phyloP scores from a whole-genome alignment of 2,113 vertebrate species.

The Crotalus helleri region DNA sequence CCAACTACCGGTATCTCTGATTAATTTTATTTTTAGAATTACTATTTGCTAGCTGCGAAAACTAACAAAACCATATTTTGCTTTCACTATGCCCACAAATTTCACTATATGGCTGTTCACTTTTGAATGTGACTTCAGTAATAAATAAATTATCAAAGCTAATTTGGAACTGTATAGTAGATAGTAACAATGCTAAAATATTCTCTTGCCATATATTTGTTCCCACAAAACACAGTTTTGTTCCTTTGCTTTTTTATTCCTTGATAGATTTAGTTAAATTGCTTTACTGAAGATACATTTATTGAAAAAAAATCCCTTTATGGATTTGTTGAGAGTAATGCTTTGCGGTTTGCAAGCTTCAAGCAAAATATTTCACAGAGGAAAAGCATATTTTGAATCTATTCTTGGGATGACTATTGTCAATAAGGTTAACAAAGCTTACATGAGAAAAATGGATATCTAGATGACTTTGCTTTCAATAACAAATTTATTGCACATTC shows the following conservation, averaged over 20 bases:
- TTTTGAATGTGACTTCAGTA: not conserved
- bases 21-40: not conserved
- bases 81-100: slow-evolving; percentile 2
- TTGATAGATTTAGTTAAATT: slow-evolving; percentile 20
- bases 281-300: slow-evolving; percentile 12
- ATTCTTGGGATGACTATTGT: slow-evolving; percentile 43
- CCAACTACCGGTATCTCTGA: not conserved
- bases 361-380: slow-evolving; percentile 45
- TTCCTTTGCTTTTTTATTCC: slow-evolving; percentile 16
- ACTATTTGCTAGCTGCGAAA: not conserved
- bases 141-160: slow-evolving; percentile 8
- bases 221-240: slow-evolving; percentile 19
- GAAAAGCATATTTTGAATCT: not conserved
- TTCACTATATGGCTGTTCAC: not conserved
- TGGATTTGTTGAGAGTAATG: slow-evolving; percentile 4
- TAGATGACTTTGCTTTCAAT: slow-evolving; percentile 40
- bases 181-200: not conserved
- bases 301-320: slow-evolving; percentile 24
- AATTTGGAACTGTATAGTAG: slow-evolving; percentile 25
- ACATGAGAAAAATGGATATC: slow-evolving; percentile 47
- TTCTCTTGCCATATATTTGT: slow-evolving; percentile 20
- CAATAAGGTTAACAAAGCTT: slow-evolving; percentile 43
- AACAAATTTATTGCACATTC: slow-evolving; percentile 28
- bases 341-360: slow-evolving; percentile 7
- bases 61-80: not conserved